These are phyloP conservation scores for Xyliphius kryptos DNA, from an alignment of 2,113 vertebrate genomes.

Conservation along the genomic window DNA sequence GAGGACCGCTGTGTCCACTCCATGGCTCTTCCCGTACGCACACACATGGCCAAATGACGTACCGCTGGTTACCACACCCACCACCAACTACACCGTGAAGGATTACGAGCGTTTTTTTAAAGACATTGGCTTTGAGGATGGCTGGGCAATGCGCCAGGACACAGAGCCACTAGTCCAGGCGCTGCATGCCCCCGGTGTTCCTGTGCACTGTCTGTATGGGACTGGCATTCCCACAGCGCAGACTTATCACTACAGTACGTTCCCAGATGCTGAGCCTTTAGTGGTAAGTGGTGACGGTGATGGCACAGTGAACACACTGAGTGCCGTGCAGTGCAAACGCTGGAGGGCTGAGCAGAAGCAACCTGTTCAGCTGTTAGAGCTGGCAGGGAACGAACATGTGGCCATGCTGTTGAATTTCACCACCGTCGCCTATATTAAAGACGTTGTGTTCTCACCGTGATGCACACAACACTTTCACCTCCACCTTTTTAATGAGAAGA, in stretches of 20 bases:
- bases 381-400: conserved; percentile 83
- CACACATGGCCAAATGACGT: conserved; percentile 77
- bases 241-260: conserved; percentile 75
- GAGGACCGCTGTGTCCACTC: conserved; percentile 83
- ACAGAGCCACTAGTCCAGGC: conserved; percentile 72
- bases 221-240: conserved; percentile 72
- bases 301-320: conserved; percentile 88
- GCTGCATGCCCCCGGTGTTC: conserved; percentile 73
- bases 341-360: conserved; percentile 75
- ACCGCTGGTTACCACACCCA: conserved; percentile 79
- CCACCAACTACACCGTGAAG: conserved; percentile 76
- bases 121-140: conserved; percentile 80
- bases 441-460: conserved; percentile 71
- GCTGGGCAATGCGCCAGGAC: conserved; percentile 87
- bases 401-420: conserved; percentile 79
- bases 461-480: no score
- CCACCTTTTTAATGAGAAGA: no score
- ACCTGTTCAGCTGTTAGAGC: conserved; percentile 66
- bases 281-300: conserved; percentile 76
- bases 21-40: conserved; percentile 86
- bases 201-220: conserved; percentile 84
- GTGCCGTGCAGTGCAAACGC: conserved; percentile 73
- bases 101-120: conserved; percentile 80
- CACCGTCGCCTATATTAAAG: conserved; percentile 82
- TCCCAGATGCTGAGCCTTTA: conserved; percentile 82